phyloP scores from a whole-genome alignment of 1,140 invertebrate genomes.

The Palaemon carinicauda region DNA sequence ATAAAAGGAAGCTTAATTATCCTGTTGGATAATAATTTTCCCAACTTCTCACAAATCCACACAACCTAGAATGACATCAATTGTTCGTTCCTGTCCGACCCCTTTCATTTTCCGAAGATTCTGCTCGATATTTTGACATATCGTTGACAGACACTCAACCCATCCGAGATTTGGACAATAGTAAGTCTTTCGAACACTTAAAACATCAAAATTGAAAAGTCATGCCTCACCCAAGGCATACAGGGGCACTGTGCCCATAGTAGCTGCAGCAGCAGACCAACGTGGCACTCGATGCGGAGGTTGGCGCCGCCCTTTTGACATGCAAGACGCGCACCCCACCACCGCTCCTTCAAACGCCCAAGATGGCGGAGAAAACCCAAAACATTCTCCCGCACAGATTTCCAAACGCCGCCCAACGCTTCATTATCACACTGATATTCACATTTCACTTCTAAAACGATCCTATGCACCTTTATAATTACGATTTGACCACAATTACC shows the following conservation, averaged over 20 bases:
- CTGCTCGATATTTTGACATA: too few relatives aligned
- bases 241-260: conserved; percentile 17
- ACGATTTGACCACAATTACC: neutral
- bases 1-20: too few relatives aligned
- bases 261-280: neutral
- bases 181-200: too few relatives aligned
- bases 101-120: too few relatives aligned
- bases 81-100: too few relatives aligned
- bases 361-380: conserved; percentile 34
- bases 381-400: conserved; percentile 30
- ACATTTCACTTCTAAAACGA: neutral
- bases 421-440: neutral
- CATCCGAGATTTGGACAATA: too few relatives aligned
- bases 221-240: neutral
- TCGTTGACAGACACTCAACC: too few relatives aligned
- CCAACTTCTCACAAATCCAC: too few relatives aligned
- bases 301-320: conserved; percentile 40
- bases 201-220: neutral
- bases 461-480: neutral
- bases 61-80: too few relatives aligned
- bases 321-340: conserved; percentile 25
- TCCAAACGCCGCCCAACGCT: neutral
- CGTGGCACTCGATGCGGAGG: conserved; percentile 35
- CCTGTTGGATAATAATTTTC: too few relatives aligned
- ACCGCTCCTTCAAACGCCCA: conserved; percentile 50